A percentile compares a stretch with the other conserved stretches of the same genome.
phyloP scores from a whole-genome alignment of 2,113 vertebrate genomes.

The Empidonax traillii region DNA sequence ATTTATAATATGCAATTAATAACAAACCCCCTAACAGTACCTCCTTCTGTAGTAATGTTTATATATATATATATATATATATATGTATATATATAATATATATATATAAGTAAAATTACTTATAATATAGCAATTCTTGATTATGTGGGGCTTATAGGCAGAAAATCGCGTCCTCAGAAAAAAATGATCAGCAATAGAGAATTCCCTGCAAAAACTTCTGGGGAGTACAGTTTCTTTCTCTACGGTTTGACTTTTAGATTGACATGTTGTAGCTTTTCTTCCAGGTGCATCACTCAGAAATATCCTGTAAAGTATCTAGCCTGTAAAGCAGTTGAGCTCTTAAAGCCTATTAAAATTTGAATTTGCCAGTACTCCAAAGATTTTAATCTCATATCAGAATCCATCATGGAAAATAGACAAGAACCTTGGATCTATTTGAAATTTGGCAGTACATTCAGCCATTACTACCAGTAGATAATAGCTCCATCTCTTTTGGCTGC shows the following conservation, averaged over 20 bases:
- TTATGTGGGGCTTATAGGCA: not conserved
- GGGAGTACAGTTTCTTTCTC: not conserved
- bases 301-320: not conserved
- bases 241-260: not conserved
- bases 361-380: not conserved
- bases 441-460: not conserved
- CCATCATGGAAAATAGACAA: not conserved
- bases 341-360: slow-evolving; percentile 6
- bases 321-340: not conserved
- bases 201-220: not conserved
- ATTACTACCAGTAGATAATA: not conserved
- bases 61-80: too few relatives aligned
- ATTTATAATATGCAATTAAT: not conserved
- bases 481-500: not conserved
- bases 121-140: not conserved
- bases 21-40: not conserved
- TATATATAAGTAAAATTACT: not conserved
- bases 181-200: not conserved
- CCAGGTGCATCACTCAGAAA: not conserved
- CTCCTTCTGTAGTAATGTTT: not conserved
- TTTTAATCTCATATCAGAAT: not conserved
- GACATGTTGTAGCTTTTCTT: not conserved
- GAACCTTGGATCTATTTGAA: not conserved
- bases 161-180: not conserved
- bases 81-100: too few relatives aligned